A percentile compares a stretch with the other conserved stretches of the same genome.
phyloP scores from a whole-genome alignment of 2,888 invertebrate species.

The Abrostola triplasia region DNA sequence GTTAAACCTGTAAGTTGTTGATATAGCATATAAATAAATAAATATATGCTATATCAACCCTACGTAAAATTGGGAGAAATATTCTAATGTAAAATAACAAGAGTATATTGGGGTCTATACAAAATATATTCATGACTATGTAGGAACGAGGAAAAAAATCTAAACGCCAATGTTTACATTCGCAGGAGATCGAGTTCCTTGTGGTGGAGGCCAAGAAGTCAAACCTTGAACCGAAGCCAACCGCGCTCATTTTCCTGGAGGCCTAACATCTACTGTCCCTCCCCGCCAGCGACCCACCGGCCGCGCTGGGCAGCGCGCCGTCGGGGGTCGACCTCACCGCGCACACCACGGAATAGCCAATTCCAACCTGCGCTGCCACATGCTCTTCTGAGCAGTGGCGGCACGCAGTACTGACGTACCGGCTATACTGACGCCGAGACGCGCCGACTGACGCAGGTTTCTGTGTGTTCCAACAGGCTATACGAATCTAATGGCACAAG shows the following conservation, averaged over 20 bases:
- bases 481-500: slow-evolving; percentile 83
- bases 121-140: no score
- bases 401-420: slow-evolving; percentile 26
- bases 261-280: slow-evolving; percentile 97
- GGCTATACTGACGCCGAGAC: slow-evolving; percentile 34
- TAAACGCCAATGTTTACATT: slow-evolving; percentile 26
- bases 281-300: slow-evolving; percentile 93
- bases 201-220: slow-evolving; percentile 97
- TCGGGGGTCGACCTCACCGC: slow-evolving; percentile 90
- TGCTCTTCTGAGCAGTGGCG: slow-evolving; percentile 81
- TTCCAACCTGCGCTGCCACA: slow-evolving; percentile 89
- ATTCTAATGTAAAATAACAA: no score
- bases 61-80: no score
- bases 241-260: slow-evolving; percentile 96
- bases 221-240: slow-evolving; percentile 96
- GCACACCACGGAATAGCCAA: slow-evolving; percentile 88
- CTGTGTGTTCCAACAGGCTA: slow-evolving; percentile 70
- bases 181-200: slow-evolving; percentile 96
- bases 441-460: slow-evolving; percentile 70
- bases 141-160: background rate
- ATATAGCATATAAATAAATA: no score
- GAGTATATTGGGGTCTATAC: no score
- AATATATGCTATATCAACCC: no score
- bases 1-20: slow-evolving; percentile 86
- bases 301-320: slow-evolving; percentile 90